Percentiles rank a stretch among this genome's conserved stretches.
Conservation (phyloP, 1,140 invertebrate genomes). For the Drosophila asahinai region DNA sequence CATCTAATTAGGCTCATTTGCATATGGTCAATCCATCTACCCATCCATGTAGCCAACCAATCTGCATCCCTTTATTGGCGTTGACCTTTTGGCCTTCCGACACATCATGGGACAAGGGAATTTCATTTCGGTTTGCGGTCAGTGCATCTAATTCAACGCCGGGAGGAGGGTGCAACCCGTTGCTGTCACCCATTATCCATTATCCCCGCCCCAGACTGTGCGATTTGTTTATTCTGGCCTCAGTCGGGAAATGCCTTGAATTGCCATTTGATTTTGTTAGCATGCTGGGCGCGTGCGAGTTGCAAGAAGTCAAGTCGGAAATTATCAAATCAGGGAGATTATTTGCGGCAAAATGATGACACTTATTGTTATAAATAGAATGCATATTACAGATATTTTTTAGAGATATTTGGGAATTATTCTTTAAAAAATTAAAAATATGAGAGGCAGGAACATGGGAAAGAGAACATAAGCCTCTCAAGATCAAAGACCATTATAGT, state of each 20-base stretch:
- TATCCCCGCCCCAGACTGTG: not conserved
- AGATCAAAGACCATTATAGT: too few species aligned
- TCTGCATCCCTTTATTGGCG: conserved; percentile 24
- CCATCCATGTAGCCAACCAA: not conserved
- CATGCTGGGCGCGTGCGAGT: conserved; percentile 22
- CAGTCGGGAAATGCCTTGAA: conserved; percentile 16
- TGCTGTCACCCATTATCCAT: conserved; percentile 15
- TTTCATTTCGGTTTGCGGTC: conserved; percentile 40
- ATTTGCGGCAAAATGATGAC: not conserved
- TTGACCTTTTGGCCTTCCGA: conserved; percentile 43
- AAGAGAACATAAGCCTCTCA: not conserved
- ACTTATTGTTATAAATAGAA: not conserved
- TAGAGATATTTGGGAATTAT: too few species aligned
- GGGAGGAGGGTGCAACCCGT: conserved; percentile 35
- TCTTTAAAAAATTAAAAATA: too few species aligned
- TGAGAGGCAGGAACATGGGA: not conserved
- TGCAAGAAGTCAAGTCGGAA: conserved; percentile 11
- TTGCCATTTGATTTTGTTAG: conserved; percentile 35
- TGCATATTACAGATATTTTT: too few species aligned
- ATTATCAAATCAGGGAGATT: conserved; percentile 20
- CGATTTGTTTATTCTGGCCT: conserved; percentile 20
- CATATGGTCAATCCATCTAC: conserved; percentile 35
- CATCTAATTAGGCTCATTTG: conserved; percentile 64
- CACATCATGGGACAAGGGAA: conserved; percentile 31
- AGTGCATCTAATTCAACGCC: conserved; percentile 36